phyloP scores from a whole-genome alignment of 2,113 vertebrate genomes.

The Parus major region DNA sequence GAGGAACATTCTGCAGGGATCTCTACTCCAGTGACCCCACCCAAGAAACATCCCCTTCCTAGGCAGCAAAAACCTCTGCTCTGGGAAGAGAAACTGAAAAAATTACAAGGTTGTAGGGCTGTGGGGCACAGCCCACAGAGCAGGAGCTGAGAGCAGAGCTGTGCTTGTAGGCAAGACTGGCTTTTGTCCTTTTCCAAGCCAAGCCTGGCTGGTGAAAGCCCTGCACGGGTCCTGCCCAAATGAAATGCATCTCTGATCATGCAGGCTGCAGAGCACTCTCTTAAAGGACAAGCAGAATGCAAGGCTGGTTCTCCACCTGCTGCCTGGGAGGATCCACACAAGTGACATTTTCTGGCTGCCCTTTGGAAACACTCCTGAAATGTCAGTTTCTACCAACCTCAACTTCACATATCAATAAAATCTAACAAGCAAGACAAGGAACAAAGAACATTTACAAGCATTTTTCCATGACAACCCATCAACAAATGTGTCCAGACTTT shows the following conservation, averaged over 20 bases:
- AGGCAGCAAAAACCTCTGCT: background rate
- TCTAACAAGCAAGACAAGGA: background rate
- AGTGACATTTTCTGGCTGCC: background rate
- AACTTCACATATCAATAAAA: background rate
- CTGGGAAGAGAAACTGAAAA: background rate
- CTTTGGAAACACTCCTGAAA: background rate
- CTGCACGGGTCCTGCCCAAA: background rate
- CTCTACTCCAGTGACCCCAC: background rate
- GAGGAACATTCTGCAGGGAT: background rate
- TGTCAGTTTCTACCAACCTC: background rate
- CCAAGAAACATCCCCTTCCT: background rate
- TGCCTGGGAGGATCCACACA: background rate
- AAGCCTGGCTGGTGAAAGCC: background rate
- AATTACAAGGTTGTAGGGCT: accelerated
- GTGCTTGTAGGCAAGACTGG: background rate
- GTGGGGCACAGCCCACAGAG: background rate
- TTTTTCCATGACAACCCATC: background rate
- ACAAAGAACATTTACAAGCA: background rate
- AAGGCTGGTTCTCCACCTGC: background rate
- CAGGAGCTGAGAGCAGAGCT: background rate
- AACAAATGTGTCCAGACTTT: background rate
- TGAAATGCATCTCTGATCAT: background rate
- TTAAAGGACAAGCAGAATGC: background rate
- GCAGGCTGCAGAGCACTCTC: accelerated
- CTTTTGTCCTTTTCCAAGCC: background rate